A percentile compares a stretch with the other conserved stretches of the same genome.
These are phyloP conservation scores for Drosophila bocki DNA, from an alignment of 1,140 invertebrate species.

Conservation along the genomic window DNA sequence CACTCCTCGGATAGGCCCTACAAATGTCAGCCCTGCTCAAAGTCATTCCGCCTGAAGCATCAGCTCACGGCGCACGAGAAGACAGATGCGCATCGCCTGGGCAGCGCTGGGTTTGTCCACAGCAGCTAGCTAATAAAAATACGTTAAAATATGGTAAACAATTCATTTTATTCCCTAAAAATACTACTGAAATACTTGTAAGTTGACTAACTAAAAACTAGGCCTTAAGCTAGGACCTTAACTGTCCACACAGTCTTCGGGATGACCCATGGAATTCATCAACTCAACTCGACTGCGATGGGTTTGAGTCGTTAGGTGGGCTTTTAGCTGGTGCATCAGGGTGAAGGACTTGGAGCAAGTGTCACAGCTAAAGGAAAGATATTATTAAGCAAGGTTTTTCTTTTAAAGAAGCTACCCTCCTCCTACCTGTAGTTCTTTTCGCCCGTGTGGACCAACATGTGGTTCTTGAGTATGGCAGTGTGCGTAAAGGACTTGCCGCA, in stretches of 20 bases:
- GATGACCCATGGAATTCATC: constrained; percentile 17
- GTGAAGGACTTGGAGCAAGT: constrained; percentile 75
- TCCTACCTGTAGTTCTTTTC: constrained; percentile 71
- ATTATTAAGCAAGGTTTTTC: not conserved
- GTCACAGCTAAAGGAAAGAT: constrained; percentile 53
- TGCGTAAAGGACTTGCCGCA: constrained; percentile 88
- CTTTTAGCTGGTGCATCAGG: constrained; percentile 74
- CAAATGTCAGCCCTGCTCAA: constrained; percentile 67
- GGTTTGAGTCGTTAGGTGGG: constrained; percentile 72
- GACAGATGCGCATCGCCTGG: constrained; percentile 56
- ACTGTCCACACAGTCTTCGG: constrained; percentile 7
- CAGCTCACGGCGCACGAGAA: constrained; percentile 73
- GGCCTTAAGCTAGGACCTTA: not conserved
- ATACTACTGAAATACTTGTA: not conserved
- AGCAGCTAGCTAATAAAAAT: not conserved
- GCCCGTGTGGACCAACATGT: constrained; percentile 67
- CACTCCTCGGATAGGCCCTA: constrained; percentile 70
- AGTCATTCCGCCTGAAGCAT: constrained; percentile 72
- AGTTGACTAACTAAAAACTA: constrained; percentile 5
- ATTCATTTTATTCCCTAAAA: constrained; percentile 10
- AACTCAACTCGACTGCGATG: constrained; percentile 62
- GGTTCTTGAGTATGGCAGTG: constrained; percentile 80
- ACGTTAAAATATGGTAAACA: not conserved
- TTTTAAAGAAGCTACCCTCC: too few relatives aligned
- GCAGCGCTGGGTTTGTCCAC: not conserved